phyloP scores from a whole-genome alignment of 2,797 vertebrate genomes.

The Taeniopygia guttata region DNA sequence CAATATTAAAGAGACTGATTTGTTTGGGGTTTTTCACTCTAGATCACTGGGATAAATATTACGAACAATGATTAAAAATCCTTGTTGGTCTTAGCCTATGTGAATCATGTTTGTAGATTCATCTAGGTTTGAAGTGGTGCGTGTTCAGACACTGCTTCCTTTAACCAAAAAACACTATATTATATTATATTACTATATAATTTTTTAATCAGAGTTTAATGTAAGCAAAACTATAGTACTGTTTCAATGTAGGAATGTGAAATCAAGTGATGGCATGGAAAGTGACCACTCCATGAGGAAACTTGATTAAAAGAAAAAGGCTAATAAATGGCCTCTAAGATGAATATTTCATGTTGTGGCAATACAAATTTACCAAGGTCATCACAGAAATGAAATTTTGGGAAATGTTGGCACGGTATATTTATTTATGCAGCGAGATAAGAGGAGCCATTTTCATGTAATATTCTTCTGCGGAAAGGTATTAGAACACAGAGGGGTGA shows the following conservation, averaged over 20 bases:
- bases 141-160: not conserved
- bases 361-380: not conserved
- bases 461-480: not conserved
- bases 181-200: not conserved
- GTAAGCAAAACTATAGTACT: not conserved
- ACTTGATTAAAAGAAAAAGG: not conserved
- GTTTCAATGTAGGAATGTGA: not conserved
- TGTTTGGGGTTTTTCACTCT: not conserved
- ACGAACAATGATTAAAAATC: not conserved
- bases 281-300: not conserved
- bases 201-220: not conserved
- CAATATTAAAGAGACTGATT: not conserved
- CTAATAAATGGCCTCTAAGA: not conserved
- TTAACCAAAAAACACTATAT: not conserved
- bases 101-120: not conserved
- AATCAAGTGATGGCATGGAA: not conserved
- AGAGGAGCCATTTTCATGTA: not conserved
- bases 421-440: not conserved
- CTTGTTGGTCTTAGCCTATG: not conserved
- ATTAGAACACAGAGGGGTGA: rapidly evolving
- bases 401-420: not conserved
- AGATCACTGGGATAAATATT: not conserved
- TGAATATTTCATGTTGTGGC: not conserved
- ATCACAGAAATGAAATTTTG: not conserved
- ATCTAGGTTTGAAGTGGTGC: not conserved